Evolutionary conservation across 2,888 invertebrate genomes (phyloP), one percentile per base, ranked within the genome.

Genomic region (Ferdinandea cuprea): DNA sequence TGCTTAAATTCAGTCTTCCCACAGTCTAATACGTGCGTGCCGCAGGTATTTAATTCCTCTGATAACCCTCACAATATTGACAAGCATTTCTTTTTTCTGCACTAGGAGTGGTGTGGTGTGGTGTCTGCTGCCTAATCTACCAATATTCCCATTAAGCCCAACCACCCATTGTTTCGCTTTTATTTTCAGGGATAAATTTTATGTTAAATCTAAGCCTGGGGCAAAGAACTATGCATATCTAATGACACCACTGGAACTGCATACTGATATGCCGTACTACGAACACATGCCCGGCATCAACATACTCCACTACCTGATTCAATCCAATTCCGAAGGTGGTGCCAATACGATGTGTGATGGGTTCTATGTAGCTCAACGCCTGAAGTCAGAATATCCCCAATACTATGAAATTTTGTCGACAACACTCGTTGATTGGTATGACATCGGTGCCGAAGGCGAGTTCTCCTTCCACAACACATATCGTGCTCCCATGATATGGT

Each of bases 151-250:
- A n/a, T n/a, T n/a, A n/a, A n/a, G n/a, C n/a, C n/a, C n/a, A n/a
- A n/a, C n/a, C n/a, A n/a, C n/a, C n/a, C n/a, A n/a, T n/a, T n/a
- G n/a, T 54, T 35, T 66, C 37, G 13, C 4, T 1, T 63, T 58
- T 19, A 9, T 48, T 87, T 87, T 46, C 79, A 93, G 93, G 0
- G 92, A 93, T 48, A 93, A 94, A 85, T 95, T 94, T 86, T 89
- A 92, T 19, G 95, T 95, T 0, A 92, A 93, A 87, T 92, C 93
- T 9, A 94, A 95, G 59, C 90, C 92, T 2, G 93, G 93, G 80
- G 94, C 95, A 0, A 93, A 92, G 50, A 96, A 96, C 87, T 94
- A 95, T 78, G 95, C 96, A 0, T 96, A 95, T 87, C 90, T 94
- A 40, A 93, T 93, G 32, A 92, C 92, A 28, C 92, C 93, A 50